These are phyloP conservation scores for Dromaius novaehollandiae DNA, from an alignment of 2,113 vertebrate genomes.

Conservation along the genomic window DNA sequence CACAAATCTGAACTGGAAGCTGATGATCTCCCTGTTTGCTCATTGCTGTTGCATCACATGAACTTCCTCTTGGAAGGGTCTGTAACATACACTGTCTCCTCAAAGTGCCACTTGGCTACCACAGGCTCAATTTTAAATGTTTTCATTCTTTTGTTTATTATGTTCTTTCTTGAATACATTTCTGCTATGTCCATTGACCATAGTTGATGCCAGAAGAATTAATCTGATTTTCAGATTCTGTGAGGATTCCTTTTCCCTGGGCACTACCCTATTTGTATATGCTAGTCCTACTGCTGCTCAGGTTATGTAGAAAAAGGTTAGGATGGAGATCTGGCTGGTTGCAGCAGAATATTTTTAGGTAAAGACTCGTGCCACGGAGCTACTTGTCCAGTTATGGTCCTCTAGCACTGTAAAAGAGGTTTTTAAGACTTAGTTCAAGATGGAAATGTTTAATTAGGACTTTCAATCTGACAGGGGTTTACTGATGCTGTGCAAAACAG, in stretches of 20 bases:
- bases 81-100: neutral
- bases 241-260: neutral
- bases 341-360: neutral
- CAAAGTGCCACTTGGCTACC: neutral
- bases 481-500: neutral
- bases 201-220: neutral
- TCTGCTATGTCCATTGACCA: neutral
- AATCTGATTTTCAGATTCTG: neutral
- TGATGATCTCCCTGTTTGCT: neutral
- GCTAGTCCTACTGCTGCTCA: neutral
- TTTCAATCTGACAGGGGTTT: neutral
- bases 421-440: neutral
- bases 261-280: neutral
- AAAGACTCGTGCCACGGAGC: neutral
- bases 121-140: neutral
- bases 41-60: neutral
- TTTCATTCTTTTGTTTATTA: neutral
- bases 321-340: neutral
- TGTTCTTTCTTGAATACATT: neutral
- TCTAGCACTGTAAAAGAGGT: neutral
- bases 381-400: neutral
- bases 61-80: neutral
- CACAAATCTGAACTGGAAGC: neutral
- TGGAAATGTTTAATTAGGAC: neutral
- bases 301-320: neutral